Evolutionary conservation across 1,140 invertebrate species (phyloP).

Genomic region (Oryzaephilus surinamensis): DNA sequence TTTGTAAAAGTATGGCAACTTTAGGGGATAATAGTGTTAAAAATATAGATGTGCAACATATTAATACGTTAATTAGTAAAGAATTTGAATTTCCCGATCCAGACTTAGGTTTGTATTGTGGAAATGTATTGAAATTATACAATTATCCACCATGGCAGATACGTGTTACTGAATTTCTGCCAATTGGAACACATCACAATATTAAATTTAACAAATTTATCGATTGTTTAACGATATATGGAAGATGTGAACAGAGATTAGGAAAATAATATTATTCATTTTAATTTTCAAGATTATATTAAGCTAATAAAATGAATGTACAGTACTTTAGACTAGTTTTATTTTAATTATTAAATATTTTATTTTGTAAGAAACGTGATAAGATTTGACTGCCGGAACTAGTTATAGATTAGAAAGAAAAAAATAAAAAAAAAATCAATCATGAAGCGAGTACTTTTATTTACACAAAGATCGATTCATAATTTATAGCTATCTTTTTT

Average conservation of each 20-base stretch:
- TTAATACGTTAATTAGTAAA: slow-evolving; percentile 40
- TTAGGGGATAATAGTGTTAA: slow-evolving; percentile 27
- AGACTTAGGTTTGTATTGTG: slow-evolving; percentile 52
- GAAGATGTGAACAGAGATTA: slow-evolving; percentile 54
- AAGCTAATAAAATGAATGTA: too few species aligned
- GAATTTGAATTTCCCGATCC: slow-evolving; percentile 51
- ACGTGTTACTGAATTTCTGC: slow-evolving; percentile 56
- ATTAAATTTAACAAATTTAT: slow-evolving; percentile 45
- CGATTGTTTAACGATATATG: slow-evolving; percentile 46
- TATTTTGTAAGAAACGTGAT: too few species aligned
- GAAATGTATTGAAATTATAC: slow-evolving; percentile 44
- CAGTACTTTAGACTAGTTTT: neutral
- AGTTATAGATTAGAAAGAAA: too few species aligned
- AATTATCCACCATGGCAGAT: slow-evolving; percentile 62
- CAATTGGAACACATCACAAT: slow-evolving; percentile 42
- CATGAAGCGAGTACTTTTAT: too few species aligned
- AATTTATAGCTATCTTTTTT: too few species aligned
- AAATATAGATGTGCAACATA: slow-evolving; percentile 36
- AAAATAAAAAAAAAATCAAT: too few species aligned
- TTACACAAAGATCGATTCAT: too few species aligned
- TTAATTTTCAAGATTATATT: too few species aligned
- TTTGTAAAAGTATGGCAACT: too few species aligned
- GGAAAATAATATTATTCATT: slow-evolving; percentile 55
- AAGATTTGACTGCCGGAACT: too few species aligned
- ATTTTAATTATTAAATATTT: too few species aligned